Evolutionary conservation across 2,797 vertebrate genomes (phyloP), one percentile per base, ranked within the genome.

Genomic region (Hippoglossus hippoglossus): DNA sequence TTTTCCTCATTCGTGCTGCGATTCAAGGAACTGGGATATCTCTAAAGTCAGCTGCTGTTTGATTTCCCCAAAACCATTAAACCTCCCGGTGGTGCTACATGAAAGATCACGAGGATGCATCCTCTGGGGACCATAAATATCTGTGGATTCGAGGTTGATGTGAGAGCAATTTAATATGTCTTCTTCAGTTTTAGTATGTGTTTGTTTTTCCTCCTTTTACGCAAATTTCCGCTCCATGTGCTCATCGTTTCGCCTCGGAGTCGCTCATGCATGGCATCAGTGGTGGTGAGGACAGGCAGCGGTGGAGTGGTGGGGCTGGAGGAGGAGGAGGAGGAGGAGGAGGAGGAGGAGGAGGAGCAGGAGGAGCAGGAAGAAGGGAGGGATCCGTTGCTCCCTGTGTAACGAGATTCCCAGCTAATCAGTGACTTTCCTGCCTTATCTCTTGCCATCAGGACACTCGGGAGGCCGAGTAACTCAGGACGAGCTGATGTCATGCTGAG

Each of bases 391-490:
- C 92, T 90, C 84, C 88, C 71, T 93, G 86, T 94, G 94, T 95
- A 95, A 95, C 87, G 89, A 94, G 94, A 95, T 94, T 95, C 94
- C 92, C 88, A 66, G 93, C 89, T 94, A 94, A 95, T 95, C 94
- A 94, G 93, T 94, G 93, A 94, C 93, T 95, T 94, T 94, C 92
- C 91, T 93, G 88, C 80, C 86, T 93, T 95, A 95, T 95, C 94
- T 87, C 73, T n/a, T 86, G 86, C 88, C 91, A 94, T 94, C 94
- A 87, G 92, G 93, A 92, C 92, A 93, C 93, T 91, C 85, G 78
- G 93, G 91, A 94, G 92, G 91, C 92, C 92, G 83, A 92, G 93
- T 94, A 95, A 95, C 93, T 87, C 89, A 94, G 94, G 94, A 94
- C 82, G 92, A 90, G 91, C 89, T 95, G 93, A 95, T 95, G 93